Evolutionary conservation across 2,797 vertebrate genomes (phyloP).

Genomic region (Periophthalmus magnuspinnatus): DNA sequence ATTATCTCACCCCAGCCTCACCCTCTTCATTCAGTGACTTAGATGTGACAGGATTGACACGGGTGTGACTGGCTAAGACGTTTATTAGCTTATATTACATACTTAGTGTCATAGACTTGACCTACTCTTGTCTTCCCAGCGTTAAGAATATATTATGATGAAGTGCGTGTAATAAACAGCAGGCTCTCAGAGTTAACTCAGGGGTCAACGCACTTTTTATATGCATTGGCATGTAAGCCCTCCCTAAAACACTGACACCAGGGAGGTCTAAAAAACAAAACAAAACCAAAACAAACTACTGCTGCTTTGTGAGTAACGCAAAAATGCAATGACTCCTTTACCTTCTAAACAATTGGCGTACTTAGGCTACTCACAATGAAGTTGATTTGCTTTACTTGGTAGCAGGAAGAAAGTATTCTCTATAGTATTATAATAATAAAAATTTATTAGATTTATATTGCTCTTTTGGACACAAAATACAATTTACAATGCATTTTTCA

Average conservation of each 20-base stretch:
- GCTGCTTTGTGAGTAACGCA: too few species aligned
- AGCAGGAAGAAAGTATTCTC: too few species aligned
- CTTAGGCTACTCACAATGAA: too few species aligned
- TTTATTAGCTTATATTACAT: conserved; percentile 48
- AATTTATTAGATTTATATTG: too few species aligned
- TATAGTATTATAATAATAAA: too few species aligned
- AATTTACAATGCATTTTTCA: too few species aligned
- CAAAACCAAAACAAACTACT: too few species aligned
- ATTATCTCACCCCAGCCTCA: not conserved
- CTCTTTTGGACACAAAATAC: too few species aligned
- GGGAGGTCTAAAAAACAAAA: not conserved
- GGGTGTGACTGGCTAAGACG: conserved; percentile 36
- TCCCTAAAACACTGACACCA: not conserved
- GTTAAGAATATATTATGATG: conserved; percentile 29
- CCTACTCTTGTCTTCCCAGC: conserved; percentile 36
- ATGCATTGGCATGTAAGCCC: too few species aligned
- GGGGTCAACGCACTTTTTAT: conserved; percentile 5
- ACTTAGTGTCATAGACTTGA: conserved; percentile 44
- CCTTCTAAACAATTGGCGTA: too few species aligned
- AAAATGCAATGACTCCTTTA: too few species aligned
- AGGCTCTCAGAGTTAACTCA: conserved; percentile 18
- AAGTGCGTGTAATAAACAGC: conserved; percentile 39
- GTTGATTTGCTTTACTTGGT: too few species aligned
- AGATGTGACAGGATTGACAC: conserved; percentile 11
- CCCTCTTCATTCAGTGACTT: not conserved